These are phyloP conservation scores for Drosophila kanekoi DNA, from an alignment of 2,888 invertebrate genomes.

Conservation along the genomic window DNA sequence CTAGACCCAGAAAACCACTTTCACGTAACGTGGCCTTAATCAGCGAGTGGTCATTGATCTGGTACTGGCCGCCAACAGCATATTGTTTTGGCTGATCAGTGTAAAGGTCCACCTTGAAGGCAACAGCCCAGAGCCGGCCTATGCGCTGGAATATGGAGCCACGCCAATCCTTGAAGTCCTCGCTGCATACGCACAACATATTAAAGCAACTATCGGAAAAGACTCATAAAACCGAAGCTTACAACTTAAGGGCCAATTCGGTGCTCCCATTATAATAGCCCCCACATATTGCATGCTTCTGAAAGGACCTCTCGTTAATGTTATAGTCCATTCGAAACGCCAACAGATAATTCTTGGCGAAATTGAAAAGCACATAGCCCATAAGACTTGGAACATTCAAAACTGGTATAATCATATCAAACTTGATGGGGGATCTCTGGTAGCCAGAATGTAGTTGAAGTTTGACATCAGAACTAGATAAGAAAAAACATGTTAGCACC, in stretches of 20 bases:
- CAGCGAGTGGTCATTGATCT: slow-evolving; percentile 21
- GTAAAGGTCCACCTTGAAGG: slow-evolving; percentile 42
- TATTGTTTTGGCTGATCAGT: slow-evolving; percentile 10
- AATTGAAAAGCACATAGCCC: slow-evolving; percentile 36
- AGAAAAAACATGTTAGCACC: background rate
- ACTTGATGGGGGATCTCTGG: slow-evolving; percentile 36
- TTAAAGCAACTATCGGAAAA: background rate
- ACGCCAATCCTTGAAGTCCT: slow-evolving; percentile 55
- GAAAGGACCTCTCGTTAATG: slow-evolving; percentile 23
- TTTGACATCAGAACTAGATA: background rate
- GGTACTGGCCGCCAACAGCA: slow-evolving; percentile 54
- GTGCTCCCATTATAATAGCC: slow-evolving; percentile 41
- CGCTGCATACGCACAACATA: slow-evolving; percentile 19
- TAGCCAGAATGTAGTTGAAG: slow-evolving; percentile 13
- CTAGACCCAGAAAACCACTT: slow-evolving; percentile 35
- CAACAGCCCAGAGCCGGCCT: slow-evolving; percentile 48
- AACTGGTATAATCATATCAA: slow-evolving; percentile 53
- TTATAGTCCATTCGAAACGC: slow-evolving; percentile 47
- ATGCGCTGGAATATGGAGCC: slow-evolving; percentile 62
- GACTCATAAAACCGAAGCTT: background rate
- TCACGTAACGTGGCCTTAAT: slow-evolving; percentile 46
- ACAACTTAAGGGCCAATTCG: slow-evolving; percentile 54
- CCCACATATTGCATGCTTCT: slow-evolving; percentile 39
- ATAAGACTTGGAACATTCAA: slow-evolving; percentile 14
- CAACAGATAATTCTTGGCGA: slow-evolving; percentile 24